Conservation (phyloP, 2,113 vertebrate genomes). For the Mungos mungo region DNA sequence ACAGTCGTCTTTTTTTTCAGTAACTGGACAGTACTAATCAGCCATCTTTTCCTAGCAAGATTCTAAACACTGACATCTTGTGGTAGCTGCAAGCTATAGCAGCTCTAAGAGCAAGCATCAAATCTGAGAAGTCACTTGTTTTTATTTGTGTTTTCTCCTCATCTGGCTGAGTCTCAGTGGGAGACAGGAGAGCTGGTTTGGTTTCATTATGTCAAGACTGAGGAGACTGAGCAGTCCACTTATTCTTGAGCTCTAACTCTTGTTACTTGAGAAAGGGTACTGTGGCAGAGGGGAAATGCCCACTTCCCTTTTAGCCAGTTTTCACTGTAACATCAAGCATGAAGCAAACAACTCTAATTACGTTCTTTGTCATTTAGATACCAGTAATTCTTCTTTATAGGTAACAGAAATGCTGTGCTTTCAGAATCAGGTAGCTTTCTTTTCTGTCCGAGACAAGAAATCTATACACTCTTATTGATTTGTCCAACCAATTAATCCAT, state of each 20-base stretch:
- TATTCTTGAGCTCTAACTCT: background rate
- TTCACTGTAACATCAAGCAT: background rate
- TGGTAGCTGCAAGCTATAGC: background rate
- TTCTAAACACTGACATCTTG: background rate
- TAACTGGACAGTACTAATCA: background rate
- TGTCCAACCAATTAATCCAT: conserved; percentile 57
- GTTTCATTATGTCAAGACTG: conserved; percentile 10
- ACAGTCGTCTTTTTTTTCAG: background rate
- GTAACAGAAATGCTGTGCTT: conserved; percentile 37
- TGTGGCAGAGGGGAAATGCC: background rate
- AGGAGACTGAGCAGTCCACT: background rate
- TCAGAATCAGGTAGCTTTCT: background rate
- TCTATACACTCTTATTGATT: conserved; percentile 39
- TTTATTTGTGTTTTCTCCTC: background rate
- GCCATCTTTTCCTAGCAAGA: background rate
- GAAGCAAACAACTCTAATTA: background rate
- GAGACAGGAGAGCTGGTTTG: background rate
- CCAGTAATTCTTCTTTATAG: conserved; percentile 50
- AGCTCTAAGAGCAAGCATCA: background rate
- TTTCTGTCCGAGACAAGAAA: conserved; percentile 43
- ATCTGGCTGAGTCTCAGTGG: background rate
- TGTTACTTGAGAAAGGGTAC: background rate
- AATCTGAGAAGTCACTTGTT: background rate
- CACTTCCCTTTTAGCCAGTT: background rate
- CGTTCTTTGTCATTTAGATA: background rate